Evolutionary conservation across 2,797 vertebrate genomes (phyloP).

Genomic region (Otolemur crassicaudatus): DNA sequence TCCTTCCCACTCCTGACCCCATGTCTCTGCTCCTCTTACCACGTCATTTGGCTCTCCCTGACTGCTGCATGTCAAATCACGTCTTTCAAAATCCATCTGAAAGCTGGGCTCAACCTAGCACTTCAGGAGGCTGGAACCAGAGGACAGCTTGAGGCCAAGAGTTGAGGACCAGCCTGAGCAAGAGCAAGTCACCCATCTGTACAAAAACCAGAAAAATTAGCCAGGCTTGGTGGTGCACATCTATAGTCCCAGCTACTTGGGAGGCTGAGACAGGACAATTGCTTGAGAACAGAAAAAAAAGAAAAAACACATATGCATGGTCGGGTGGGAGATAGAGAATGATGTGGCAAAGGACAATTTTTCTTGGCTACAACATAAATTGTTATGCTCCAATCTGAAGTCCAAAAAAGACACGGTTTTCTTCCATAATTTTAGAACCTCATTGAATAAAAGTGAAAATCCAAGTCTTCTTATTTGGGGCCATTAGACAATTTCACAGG

Average conservation of each 20-base stretch:
- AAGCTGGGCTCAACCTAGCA: not conserved
- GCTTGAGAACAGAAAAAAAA: too few species aligned
- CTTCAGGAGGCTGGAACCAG: too few species aligned
- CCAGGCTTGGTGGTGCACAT: too few species aligned
- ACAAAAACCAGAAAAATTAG: too few species aligned
- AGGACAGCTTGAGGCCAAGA: too few species aligned
- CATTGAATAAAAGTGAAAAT: constrained; percentile 3
- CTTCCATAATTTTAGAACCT: not conserved
- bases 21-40: too few species aligned
- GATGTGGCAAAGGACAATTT: not conserved
- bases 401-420: not conserved
- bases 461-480: not conserved
- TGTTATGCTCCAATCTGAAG: not conserved
- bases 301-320: not conserved
- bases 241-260: too few species aligned
- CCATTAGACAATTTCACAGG: not conserved
- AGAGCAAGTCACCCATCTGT: too few species aligned
- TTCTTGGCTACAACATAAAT: not conserved
- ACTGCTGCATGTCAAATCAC: not conserved
- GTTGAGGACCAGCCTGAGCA: too few species aligned
- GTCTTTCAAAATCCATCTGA: not conserved
- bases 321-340: not conserved
- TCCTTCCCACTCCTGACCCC: too few species aligned
- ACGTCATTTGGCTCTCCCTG: not conserved
- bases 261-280: too few species aligned